Evolutionary conservation across 2,113 vertebrate genomes (phyloP).

Genomic region (Propithecus coquereli): DNA sequence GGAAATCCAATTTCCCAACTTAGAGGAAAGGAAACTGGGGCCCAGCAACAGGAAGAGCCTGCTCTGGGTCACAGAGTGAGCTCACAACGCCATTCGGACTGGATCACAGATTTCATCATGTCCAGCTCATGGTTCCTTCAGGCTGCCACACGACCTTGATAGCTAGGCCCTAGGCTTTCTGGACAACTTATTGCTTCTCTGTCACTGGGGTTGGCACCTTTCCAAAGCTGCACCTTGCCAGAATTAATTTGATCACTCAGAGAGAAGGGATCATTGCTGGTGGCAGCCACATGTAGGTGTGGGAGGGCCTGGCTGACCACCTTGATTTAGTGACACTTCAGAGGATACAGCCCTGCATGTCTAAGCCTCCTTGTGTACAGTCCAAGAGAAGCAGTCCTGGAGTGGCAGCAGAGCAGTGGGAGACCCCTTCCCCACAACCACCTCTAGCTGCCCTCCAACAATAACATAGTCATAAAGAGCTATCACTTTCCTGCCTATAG

Average conservation of each 20-base stretch:
- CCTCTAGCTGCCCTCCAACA: background rate
- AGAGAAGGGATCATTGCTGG: background rate
- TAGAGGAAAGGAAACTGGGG: background rate
- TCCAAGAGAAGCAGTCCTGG: background rate
- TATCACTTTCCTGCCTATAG: background rate
- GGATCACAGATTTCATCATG: background rate
- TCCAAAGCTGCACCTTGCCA: background rate
- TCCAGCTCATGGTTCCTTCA: background rate
- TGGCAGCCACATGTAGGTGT: background rate
- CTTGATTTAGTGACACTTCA: background rate
- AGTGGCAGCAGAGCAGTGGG: background rate
- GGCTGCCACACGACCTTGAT: background rate
- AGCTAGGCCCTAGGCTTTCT: background rate
- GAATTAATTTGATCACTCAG: background rate
- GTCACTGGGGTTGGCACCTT: background rate
- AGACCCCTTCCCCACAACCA: background rate
- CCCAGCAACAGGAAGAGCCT: background rate
- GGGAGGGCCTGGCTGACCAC: background rate
- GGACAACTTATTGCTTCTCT: background rate
- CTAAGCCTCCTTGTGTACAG: background rate
- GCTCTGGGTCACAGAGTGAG: background rate
- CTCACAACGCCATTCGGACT: background rate
- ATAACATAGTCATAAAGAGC: background rate
- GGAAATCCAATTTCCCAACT: background rate
- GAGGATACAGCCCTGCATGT: background rate